Conservation (phyloP, 1,140 invertebrate genomes). For the Eupristina koningsbergeri region DNA sequence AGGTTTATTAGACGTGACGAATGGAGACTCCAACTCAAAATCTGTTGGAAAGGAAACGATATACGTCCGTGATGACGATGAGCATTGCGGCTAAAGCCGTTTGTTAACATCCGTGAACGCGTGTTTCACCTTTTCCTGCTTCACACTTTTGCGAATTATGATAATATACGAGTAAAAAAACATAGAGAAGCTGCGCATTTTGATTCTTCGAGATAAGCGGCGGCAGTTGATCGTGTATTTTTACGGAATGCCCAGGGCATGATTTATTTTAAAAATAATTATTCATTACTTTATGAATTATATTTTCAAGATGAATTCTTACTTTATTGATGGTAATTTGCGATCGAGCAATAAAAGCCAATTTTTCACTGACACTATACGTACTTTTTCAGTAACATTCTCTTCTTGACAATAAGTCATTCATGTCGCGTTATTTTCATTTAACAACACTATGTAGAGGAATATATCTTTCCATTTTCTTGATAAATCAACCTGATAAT, state of each 20-base stretch:
- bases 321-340: neutral
- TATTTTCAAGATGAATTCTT: no score
- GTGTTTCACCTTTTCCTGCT: neutral
- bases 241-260: neutral
- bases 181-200: neutral
- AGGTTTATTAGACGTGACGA: constrained; percentile 48
- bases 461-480: neutral
- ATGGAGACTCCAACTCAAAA: neutral
- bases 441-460: neutral
- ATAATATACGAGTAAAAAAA: neutral
- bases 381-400: neutral
- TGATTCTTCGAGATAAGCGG: neutral
- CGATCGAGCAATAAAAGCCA: no score
- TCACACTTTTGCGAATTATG: neutral
- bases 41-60: neutral
- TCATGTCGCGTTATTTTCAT: neutral
- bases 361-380: neutral
- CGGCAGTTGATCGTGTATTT: no score
- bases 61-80: neutral
- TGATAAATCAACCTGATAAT: neutral
- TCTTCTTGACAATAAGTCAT: neutral
- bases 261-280: neutral
- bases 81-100: constrained; percentile 6
- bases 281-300: no score
- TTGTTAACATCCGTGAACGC: constrained; percentile 24